Base-by-base conservation (phyloP, 2,113 vertebrate genomes). In the Hystrix brachyura region DNA sequence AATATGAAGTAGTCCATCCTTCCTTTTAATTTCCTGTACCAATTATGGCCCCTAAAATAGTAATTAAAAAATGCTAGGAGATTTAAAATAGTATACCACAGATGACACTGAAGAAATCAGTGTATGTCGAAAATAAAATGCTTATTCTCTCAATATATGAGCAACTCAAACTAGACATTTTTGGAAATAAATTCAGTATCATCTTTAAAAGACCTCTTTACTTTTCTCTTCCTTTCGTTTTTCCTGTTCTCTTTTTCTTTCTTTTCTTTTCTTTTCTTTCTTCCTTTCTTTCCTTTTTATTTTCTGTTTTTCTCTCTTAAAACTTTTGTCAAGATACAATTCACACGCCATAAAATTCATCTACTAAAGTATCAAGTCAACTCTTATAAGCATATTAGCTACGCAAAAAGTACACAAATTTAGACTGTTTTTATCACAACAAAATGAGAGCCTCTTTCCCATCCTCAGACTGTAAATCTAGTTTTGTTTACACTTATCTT, bases 91-190 rank as follows among this genome's bases (percentile, higher is more conserved):
- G 13, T 74, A 59, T 48, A 14, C 2, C 5, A 62, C 4, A 46
- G 25, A 29, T 21, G 43, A 51, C 46, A 79, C 48, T 79, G 29
- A 13, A 11, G n/a, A 46, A 29, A 27, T 76, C 7, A 34, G 0
- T 86, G 19, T 27, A 38, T 43, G 3, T 46, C 29, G 23, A 87
- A 96, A 94, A 83, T 90, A 80, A 90, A 92, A 71, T 69, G 5
- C 17, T 59, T 87, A 0, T 83, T 84, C 23, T 90, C 38, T 19
- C 23, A 43, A 15, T 67, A 55, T 62, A 34, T 60, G 51, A 90
- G 51, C 4, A 51, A 46, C 14, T 74, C 32, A 34, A 79, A 80
- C 9, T 67, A 43, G 0, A 23, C 4, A 17, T 43, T 78, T 92
- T 69, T 62, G 15, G 18, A 96, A 93, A 34, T 34, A 8, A 2